Base-by-base conservation (phyloP, 2,113 vertebrate species). In the Hyaena hyaena region DNA sequence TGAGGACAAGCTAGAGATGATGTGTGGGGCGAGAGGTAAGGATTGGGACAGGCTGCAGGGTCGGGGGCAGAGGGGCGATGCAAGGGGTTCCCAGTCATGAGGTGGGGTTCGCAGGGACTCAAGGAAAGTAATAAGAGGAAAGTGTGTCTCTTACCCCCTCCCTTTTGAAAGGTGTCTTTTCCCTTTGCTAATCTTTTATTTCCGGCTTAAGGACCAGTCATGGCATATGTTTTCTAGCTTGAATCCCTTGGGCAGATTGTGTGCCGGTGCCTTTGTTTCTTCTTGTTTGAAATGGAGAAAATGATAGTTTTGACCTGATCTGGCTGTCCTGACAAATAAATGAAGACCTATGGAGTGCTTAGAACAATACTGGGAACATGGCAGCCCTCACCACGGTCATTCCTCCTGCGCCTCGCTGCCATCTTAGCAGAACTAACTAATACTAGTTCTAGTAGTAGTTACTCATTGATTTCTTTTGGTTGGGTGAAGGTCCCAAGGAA, bases 351-450 rank as follows among this genome's bases (percentile, higher is more conserved):
- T 2, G 10, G 69, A 39, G 11, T 0, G 3, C 50, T 69, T 33
- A 12, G 24, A 21, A 11, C 10, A 33, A 0, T 3, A 3, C 23
- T 2, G 12, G 66, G 68, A 35, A 5, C 53, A 0, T 15, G 7
- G 53, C 4, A 63, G 35, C 66, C 9, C 24, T 31, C 79, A 10
- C 43, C 5, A 7, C 19, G 0, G 0, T 11, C 55, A 0, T 71
- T 2, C 17, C 19, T 28, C 73, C 48, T 0, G 0, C 0, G 53
- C 35, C 9, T 28, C 11, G 1, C 1, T 15, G 79, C n/a, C 5
- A 8, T 9, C 2, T 23, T 1, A 17, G 9, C 10, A 2, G 43
- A 1, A 1, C 50, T 3, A 3, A 2, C 19, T 16, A 19, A 33
- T 12, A 15, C 66, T 8, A 4, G 39, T 5, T 4, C 16, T 33